These are phyloP conservation scores for Plecturocebus donacophilus DNA, from an alignment of 2,113 vertebrate genomes.

Conservation along the genomic window DNA sequence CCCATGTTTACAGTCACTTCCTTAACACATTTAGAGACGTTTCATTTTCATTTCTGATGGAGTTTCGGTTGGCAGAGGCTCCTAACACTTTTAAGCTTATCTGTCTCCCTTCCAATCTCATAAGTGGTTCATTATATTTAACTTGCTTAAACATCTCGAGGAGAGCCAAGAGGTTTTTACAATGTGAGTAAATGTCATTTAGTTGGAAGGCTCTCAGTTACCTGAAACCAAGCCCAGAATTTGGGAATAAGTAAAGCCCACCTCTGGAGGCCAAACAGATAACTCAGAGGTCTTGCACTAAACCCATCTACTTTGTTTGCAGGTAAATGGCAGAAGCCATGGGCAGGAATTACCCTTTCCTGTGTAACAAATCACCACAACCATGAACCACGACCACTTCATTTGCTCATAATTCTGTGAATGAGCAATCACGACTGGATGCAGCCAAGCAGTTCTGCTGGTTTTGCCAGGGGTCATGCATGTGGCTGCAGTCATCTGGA, in stretches of 20 bases:
- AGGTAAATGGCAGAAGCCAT: background rate
- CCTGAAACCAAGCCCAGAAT: background rate
- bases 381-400: accelerated
- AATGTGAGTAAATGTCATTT: background rate
- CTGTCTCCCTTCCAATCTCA: background rate
- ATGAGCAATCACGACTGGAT: background rate
- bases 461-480: too few species aligned
- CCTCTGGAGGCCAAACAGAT: background rate
- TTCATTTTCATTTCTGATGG: background rate
- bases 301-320: background rate
- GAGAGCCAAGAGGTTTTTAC: background rate
- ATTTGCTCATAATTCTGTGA: background rate
- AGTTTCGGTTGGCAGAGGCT: background rate
- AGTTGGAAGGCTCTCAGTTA: background rate
- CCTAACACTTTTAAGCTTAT: background rate
- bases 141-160: background rate
- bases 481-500: too few species aligned
- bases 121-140: background rate
- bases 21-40: background rate
- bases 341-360: background rate
- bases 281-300: background rate
- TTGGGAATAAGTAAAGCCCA: background rate
- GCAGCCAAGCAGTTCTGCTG: background rate
- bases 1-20: background rate
- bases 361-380: background rate